Evolutionary conservation across 2,113 vertebrate species (phyloP).

Genomic region (Mormyrus lacerda): DNA sequence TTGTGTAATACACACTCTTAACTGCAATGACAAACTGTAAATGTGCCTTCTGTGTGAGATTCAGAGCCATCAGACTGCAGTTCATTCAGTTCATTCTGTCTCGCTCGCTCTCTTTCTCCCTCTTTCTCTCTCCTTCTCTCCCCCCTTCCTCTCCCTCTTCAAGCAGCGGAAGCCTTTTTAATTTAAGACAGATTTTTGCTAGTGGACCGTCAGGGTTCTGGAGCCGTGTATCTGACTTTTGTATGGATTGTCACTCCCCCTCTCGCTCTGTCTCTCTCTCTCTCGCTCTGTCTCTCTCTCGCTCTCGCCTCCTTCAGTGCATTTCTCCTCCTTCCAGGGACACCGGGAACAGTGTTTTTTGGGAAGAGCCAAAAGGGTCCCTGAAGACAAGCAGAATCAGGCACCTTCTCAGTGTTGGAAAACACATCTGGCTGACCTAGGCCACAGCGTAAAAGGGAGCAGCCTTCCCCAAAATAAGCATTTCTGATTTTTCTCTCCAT

Average conservation of each 20-base stretch:
- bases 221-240: not conserved
- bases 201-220: not conserved
- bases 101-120: not conserved
- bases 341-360: conserved; percentile 6
- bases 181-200: conserved; percentile 18
- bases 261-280: not conserved
- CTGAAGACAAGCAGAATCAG: not conserved
- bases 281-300: not conserved
- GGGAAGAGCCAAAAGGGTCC: not conserved
- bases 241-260: not conserved
- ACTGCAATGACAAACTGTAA: not conserved
- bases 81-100: not conserved
- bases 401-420: not conserved
- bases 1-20: not conserved
- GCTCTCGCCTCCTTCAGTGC: not conserved
- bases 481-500: not conserved
- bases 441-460: not conserved
- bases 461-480: not conserved
- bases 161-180: conserved; percentile 15
- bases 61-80: not conserved
- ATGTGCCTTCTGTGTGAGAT: not conserved
- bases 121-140: not conserved
- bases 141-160: not conserved
- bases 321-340: conserved; percentile 2
- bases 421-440: not conserved